Conservation (phyloP, 2,797 vertebrate species). For the Mus spretus region DNA sequence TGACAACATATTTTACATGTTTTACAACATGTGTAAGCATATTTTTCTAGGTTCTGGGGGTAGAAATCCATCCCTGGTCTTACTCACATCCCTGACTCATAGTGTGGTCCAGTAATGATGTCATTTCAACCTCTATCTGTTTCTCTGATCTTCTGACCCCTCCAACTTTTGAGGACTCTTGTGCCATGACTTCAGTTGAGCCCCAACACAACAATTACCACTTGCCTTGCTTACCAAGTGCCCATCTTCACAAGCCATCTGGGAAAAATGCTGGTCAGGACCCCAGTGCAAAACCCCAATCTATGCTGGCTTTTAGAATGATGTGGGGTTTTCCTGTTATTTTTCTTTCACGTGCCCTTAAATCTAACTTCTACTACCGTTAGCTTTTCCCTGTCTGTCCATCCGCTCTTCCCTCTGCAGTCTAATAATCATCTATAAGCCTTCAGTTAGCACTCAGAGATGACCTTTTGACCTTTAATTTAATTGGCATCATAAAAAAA, state of each 20-base stretch:
- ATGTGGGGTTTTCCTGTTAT: slow-evolving; percentile 20
- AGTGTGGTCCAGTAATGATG: neutral
- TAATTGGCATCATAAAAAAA: neutral
- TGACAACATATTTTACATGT: neutral
- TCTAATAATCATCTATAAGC: neutral
- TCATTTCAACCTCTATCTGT: neutral
- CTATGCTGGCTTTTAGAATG: neutral
- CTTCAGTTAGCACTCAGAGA: neutral
- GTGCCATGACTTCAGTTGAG: neutral
- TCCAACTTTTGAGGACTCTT: slow-evolving; percentile 8
- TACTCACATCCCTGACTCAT: neutral
- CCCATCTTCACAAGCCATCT: neutral
- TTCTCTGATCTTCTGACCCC: neutral
- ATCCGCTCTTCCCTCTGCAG: neutral
- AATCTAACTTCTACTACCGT: neutral
- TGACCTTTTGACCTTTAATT: neutral
- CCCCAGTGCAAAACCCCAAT: neutral
- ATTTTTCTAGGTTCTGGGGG: neutral
- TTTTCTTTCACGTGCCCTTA: slow-evolving; percentile 1
- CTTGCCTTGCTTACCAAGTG: neutral
- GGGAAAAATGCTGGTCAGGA: neutral
- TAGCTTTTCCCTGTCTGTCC: slow-evolving; percentile 24
- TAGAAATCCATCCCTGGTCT: neutral
- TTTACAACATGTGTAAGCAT: neutral
- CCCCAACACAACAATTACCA: neutral